Evolutionary conservation across 2,888 invertebrate genomes (phyloP), one percentile per base, ranked within the genome.

Genomic region (Nemotelus nigrinus): DNA sequence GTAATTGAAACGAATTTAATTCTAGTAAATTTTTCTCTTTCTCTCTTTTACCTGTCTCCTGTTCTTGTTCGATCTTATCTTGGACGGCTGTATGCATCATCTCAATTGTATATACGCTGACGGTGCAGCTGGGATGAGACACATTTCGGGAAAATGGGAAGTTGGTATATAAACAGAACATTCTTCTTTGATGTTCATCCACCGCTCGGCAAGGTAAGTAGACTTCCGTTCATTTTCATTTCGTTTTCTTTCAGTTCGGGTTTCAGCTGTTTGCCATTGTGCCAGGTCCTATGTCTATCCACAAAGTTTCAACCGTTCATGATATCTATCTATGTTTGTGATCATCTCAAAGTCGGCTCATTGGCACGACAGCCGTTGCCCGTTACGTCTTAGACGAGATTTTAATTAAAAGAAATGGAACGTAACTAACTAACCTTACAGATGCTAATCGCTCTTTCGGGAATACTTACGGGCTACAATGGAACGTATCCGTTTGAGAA

Each of bases 111-210:
- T 25, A 25, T 25, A 7, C n/a, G n/a, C 39, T 6, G 6, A n/a
- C 60, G 8, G 60, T 64, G 55, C 84, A 95, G 95, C 85, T 97
- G 97, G 97, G 98, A 98, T 89, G 98, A 98, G 89, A 98, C 98
- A 47, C 98, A 98, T 89, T 98, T 98, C 90, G 98, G 98, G 0
- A 98, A 98, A 90, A 98, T 98, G 97, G 97, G 95, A 1, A 97
- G 96, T 85, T 98, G 97, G 97, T 98, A 98, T 84, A 97, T 98
- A 81, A 98, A 98, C 83, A 90, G 96, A 82, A 97, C 97, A 77
- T 98, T 98, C 87, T 98, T 98, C 88, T 98, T 98, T 88, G 98
- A 98, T 89, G 98, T 98, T 1, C 98, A 98, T 89, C 98, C 98
- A 78, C 98, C 98, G 41, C 89, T 98, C 74, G 98, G 98, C 83